Percentiles rank a stretch among this genome's conserved stretches.
Evolutionary conservation across 2,888 invertebrate species (phyloP).

Genomic region (Lobophora halterata): DNA sequence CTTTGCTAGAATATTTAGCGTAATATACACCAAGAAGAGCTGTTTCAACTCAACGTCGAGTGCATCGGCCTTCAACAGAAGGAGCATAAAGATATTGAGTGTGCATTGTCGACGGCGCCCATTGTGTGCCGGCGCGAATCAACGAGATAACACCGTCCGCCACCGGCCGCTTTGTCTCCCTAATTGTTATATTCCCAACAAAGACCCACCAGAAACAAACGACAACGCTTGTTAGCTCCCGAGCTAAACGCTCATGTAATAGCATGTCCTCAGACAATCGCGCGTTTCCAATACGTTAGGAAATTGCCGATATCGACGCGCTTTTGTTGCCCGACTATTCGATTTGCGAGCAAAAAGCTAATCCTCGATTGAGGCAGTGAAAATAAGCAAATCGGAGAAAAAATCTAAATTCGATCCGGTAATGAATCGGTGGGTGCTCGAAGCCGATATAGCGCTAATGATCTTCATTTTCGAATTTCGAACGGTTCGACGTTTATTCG

Average conservation of each 20-base stretch:
- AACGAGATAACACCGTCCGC: conserved; percentile 60
- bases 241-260: conserved; percentile 71
- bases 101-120: conserved; percentile 60
- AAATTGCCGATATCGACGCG: conserved; percentile 66
- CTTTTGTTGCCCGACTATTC: conserved; percentile 52
- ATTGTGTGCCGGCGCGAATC: conserved; percentile 59
- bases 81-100: conserved; percentile 75
- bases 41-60: conserved; percentile 58
- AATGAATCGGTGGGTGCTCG: conserved; percentile 62
- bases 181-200: conserved; percentile 75
- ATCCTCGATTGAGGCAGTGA: conserved; percentile 53
- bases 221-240: conserved; percentile 59
- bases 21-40: conserved; percentile 47
- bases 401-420: conserved; percentile 51
- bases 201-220: conserved; percentile 72
- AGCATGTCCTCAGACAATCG: conserved; percentile 77
- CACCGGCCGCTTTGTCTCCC: conserved; percentile 62
- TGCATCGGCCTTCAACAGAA: conserved; percentile 69
- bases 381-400: conserved; percentile 39
- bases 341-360: conserved; percentile 22
- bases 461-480: conserved; percentile 73
- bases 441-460: conserved; percentile 70
- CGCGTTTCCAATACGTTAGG: conserved; percentile 69
- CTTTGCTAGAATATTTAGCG: conserved; percentile 17
- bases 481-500: conserved; percentile 76